These are phyloP conservation scores for Oligia fasciuncula DNA, from an alignment of 2,888 invertebrate genomes.

Conservation along the genomic window DNA sequence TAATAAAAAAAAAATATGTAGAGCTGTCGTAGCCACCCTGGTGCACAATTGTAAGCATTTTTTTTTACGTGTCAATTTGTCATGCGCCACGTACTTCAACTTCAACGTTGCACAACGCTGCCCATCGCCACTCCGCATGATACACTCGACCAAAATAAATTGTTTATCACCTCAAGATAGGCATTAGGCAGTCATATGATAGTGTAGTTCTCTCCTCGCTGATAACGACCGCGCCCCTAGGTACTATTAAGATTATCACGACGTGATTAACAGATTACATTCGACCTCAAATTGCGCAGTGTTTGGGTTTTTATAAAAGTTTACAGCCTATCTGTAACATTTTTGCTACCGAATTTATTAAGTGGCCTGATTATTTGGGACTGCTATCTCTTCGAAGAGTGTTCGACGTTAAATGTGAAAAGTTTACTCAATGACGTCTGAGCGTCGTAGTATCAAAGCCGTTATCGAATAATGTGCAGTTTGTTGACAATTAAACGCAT, in stretches of 20 bases:
- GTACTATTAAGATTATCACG: slow-evolving; percentile 81
- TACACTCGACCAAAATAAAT: slow-evolving; percentile 73
- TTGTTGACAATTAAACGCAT: slow-evolving; percentile 72
- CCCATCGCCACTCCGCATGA: slow-evolving; percentile 67
- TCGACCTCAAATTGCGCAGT: slow-evolving; percentile 71
- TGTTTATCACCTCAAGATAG: slow-evolving; percentile 71
- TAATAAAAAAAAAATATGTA: slow-evolving; percentile 21
- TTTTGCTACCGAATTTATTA: slow-evolving; percentile 69
- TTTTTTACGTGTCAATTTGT: slow-evolving; percentile 54
- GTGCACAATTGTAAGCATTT: slow-evolving; percentile 37
- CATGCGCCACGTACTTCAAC: slow-evolving; percentile 52
- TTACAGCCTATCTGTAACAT: slow-evolving; percentile 69
- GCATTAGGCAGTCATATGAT: slow-evolving; percentile 65
- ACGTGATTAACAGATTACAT: slow-evolving; percentile 76
- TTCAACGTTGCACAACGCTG: slow-evolving; percentile 56
- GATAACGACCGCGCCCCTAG: slow-evolving; percentile 82
- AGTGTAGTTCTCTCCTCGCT: slow-evolving; percentile 62
- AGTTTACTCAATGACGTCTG: slow-evolving; percentile 57
- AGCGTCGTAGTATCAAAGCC: slow-evolving; percentile 49
- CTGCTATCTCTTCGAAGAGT: slow-evolving; percentile 57
- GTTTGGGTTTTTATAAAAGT: slow-evolving; percentile 62
- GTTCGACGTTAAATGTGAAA: slow-evolving; percentile 41
- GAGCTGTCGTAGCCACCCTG: slow-evolving; percentile 44
- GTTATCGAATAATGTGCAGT: slow-evolving; percentile 63
- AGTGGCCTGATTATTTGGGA: slow-evolving; percentile 65